Base-by-base conservation (phyloP, 1,140 invertebrate species). In the Cheumatopsyche charites region DNA sequence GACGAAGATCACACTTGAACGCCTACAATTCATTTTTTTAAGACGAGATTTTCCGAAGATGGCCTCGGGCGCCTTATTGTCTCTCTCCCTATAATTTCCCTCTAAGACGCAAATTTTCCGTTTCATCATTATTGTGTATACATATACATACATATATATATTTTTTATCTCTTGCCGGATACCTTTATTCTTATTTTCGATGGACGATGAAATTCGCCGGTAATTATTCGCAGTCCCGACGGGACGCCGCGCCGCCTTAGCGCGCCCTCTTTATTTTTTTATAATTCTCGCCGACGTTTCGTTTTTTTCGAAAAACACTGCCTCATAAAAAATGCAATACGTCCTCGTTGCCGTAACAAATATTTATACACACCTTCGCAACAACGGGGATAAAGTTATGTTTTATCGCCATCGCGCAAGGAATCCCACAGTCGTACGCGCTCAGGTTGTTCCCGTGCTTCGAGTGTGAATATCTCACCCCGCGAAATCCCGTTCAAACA, bases 271-370 rank as follows among this genome's bases (percentile, higher is more conserved):
- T 61, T 61, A 19, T 19, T 61, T 23, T 36, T 36, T 36, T 36
- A 36, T 36, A 36, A 23, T 58, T 58, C 25, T 58, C 15, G 42
- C 43, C 63, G 41, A 36, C 29, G 63, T 15, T 65, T 43, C 45
- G n/a, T 65, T 42, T 65, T 62, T 52, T 19, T 5, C 36, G 62
- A 6, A 65, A 65, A 65, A 65, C 43, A 65, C 9, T 52, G 26
- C n/a, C 13, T 36, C 29, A 42, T 42, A 66, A 66, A 45, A 66
- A 66, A 66, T 47, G 63, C 63, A 66, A 45, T 66, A 21, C 63
- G n/a, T 63, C 23, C 63, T 26, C 43, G 23, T 66, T 47, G 42
- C 7, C 36, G 12, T 26, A 66, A 47, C 63, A 66, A 66, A 66
- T 66, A 66, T 66, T 66, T 66, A 66, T 47, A 66, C 23, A 42